Conservation (phyloP, 2,797 vertebrate species). For the Perodicticus potto region DNA sequence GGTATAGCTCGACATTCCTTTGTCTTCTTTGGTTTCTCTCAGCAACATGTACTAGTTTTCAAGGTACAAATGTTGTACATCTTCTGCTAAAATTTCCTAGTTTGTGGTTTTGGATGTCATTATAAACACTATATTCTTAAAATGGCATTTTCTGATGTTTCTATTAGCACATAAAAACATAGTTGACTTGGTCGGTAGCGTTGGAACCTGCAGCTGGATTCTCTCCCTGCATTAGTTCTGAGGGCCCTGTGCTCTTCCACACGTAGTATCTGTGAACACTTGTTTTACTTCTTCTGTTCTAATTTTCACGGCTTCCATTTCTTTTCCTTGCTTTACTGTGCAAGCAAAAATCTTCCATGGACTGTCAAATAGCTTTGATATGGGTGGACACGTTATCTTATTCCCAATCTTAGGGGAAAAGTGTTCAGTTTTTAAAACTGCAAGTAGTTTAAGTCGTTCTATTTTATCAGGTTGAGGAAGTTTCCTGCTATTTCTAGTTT, state of each 20-base stretch:
- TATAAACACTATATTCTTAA: not conserved
- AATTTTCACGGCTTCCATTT: not conserved
- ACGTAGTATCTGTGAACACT: not conserved
- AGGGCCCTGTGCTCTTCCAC: no score
- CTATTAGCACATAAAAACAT: not conserved
- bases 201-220: no score
- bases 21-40: not conserved
- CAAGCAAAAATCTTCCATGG: not conserved
- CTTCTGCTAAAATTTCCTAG: not conserved
- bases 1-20: not conserved
- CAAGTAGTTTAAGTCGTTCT: no score
- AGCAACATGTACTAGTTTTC: not conserved
- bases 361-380: not conserved
- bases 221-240: no score
- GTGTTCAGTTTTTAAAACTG: not conserved
- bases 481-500: not conserved
- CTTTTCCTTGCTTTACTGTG: not conserved
- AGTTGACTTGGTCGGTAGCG: no score
- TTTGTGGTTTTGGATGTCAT: not conserved
- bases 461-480: not conserved
- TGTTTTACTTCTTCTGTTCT: not conserved
- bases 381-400: not conserved
- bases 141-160: not conserved
- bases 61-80: not conserved
- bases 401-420: not conserved